Evolutionary conservation across 1,140 invertebrate genomes (phyloP), one percentile per base, ranked within the genome.

Genomic region (Meloidogyne floridensis): DNA sequence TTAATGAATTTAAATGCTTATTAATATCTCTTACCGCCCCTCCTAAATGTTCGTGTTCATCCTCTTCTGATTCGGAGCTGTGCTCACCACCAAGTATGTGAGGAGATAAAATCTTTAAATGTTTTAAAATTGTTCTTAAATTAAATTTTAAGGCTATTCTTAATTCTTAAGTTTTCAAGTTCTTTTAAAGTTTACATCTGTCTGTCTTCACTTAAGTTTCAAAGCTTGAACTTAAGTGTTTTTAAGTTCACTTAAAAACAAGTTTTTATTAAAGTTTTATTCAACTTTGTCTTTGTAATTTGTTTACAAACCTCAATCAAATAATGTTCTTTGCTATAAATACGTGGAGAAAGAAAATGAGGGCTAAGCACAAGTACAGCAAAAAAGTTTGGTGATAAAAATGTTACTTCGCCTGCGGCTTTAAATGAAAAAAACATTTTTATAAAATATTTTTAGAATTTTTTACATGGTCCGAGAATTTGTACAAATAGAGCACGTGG

Each of bases 401-500:
- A 47, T n/a, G 83, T 51, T 6, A 79, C 15, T 20, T 59, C 77
- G 6, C 76, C 70, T 47, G 47, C n/a, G 69, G 51, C 47, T 80
- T 20, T 73, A 84, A 84, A 81, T 53, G 8, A 0, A 4, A 82
- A 70, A 82, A 51, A 4, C 0, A 69, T 53, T 65, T 82, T 82
- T 82, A 4, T 13, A 13, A n/a, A 1, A 54, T 54, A 9, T 47
- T 47, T 47, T 54, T 83, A n/a, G 18, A n/a, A 82, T n/a, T 7
- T 82, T 42, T 42, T 65, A 82, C 71, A 13, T 70, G 84, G 84
- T 72, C 84, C 85, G 32, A 85, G 77, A 47, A 85, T 76, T 47
- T 84, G 59, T n/a, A 84, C 85, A 20, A 87, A 59, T 18, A 85
- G 47, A 9, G 86, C 74, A 18, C 86, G 80, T 1, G 84, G 84